Evolutionary conservation across 2,797 vertebrate species (phyloP), one percentile per base, ranked within the genome.

Genomic region (Coregonus suidteri): DNA sequence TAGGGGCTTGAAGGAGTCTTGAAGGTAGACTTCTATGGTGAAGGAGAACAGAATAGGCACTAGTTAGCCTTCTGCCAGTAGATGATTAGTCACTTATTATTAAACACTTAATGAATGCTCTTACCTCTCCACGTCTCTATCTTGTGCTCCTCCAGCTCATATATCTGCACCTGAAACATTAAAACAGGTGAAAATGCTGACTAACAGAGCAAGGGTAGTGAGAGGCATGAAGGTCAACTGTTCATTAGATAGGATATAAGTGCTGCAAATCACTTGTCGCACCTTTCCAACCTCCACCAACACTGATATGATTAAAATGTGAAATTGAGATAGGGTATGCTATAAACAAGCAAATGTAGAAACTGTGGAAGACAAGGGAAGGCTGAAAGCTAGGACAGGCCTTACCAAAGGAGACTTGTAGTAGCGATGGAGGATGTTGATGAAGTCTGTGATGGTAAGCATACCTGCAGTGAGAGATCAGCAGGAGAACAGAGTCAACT

Each of bases 71-170:
- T 72, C 6, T 30, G 1, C 75, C 1, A 75, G 31, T 75, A 74
- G n/a, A 62, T 37, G 1, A 35, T 5, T 54, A 71, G 4, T 76
- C 70, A 78, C 47, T 30, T 0, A 56, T 25, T 34, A 68, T 20
- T 20, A 73, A 1, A 41, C n/a, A 59, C 70, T 62, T 3, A 37
- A 30, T 41, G 54, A 70, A 75, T 3, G n/a, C 54, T 13, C 90
- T 89, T 87, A 99, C 98, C 98, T 97, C 98, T 95, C 98, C 98
- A 99, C 0, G 98, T 99, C 92, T 99, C 98, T 74, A 99, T 99
- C 92, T 99, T 99, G 91, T 99, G 98, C 73, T 99, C 98, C 84
- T 99, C 98, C 87, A 99, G 91, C 83, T 99, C 98, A 6, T 99
- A 99, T 89, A 99, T 99, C 91, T 99, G 98, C 80, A 99, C 98